Base-by-base conservation (phyloP, 2,113 vertebrate genomes). In the Forbesichthys agassizii region DNA sequence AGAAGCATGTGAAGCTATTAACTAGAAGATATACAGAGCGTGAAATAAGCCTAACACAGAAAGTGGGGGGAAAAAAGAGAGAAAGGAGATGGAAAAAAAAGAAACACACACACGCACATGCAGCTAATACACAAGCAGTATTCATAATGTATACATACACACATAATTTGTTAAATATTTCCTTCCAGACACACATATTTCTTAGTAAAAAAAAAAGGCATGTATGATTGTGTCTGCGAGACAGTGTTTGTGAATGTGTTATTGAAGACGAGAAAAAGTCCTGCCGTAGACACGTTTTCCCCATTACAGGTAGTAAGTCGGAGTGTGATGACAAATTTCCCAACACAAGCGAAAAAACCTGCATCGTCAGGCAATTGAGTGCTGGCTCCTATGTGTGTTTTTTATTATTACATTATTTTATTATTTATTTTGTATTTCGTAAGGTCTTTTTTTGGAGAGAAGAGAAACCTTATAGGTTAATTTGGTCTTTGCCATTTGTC, bases 341-440 rank as follows among this genome's bases (percentile, higher is more conserved):
- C 82, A 89, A 92, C 85, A 89, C 84, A 89, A 90, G 92, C 90
- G 90, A 75, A 91, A 92, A 88, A 87, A 90, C 62, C 61, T 89
- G 92, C 92, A 84, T 72, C 69, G 90, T 93, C 92, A 92, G 90
- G 84, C 77, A 71, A 85, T 84, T 73, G 80, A 85, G 84, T 77
- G 66, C 75, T 61, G 71, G 72, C 67, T 70, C 54, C 68, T 73
- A 70, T 78, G 68, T 70, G 27, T 27, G 27, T 73, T 62, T 83
- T 70, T 78, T 53, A 36, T 57, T 72, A 27, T 70, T 47, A 61
- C 64, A 86, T 85, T 70, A 70, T 64, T 87, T 82, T 84, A 6
- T 56, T 49, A 33, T 54, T 70, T 68, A 36, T 68, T 66, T 86
- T 84, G 71, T 71, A 69, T 87, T 82, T 83, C 77, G 86, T 78